Evolutionary conservation across 2,888 invertebrate species (phyloP).

Genomic region (Drosophila ochracea): DNA sequence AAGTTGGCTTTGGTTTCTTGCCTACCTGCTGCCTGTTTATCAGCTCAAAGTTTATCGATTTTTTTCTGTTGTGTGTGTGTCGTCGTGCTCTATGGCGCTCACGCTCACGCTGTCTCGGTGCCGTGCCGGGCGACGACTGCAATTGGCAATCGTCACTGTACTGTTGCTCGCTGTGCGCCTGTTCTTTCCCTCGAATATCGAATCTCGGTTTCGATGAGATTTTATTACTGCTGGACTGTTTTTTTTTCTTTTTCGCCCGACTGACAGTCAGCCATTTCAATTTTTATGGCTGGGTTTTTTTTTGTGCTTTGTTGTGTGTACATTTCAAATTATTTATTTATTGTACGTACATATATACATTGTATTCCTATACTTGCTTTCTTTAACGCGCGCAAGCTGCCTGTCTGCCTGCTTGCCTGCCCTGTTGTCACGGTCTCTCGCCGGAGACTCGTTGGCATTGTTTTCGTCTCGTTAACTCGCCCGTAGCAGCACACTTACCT

Average conservation of each 20-base stretch:
- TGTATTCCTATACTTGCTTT: constrained; percentile 70
- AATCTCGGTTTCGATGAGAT: constrained; percentile 85
- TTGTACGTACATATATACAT: constrained; percentile 61
- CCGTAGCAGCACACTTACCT: constrained; percentile 66
- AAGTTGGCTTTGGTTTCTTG: constrained; percentile 29
- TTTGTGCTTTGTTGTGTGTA: constrained; percentile 39
- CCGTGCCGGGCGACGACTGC: constrained; percentile 6
- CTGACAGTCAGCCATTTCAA: constrained; percentile 48
- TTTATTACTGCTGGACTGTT: constrained; percentile 61
- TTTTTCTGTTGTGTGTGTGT: constrained; percentile 18
- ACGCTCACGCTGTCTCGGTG: constrained; percentile 13
- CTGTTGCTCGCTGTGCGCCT: constrained; percentile 79
- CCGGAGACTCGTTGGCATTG: constrained; percentile 57
- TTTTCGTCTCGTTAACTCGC: constrained; percentile 64
- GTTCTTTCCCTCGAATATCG: constrained; percentile 84
- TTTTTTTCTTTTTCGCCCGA: constrained; percentile 24
- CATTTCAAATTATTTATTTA: constrained; percentile 75
- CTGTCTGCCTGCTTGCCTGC: background rate
- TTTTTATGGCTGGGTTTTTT: constrained; percentile 37
- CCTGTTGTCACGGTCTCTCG: constrained; percentile 36
- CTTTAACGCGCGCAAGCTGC: constrained; percentile 37
- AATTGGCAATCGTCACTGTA: constrained; percentile 34
- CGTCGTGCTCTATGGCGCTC: constrained; percentile 14
- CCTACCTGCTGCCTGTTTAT: constrained; percentile 39
- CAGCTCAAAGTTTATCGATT: constrained; percentile 62